Base-by-base conservation (phyloP, 2,797 vertebrate genomes). In the Hyperoplus immaculatus region DNA sequence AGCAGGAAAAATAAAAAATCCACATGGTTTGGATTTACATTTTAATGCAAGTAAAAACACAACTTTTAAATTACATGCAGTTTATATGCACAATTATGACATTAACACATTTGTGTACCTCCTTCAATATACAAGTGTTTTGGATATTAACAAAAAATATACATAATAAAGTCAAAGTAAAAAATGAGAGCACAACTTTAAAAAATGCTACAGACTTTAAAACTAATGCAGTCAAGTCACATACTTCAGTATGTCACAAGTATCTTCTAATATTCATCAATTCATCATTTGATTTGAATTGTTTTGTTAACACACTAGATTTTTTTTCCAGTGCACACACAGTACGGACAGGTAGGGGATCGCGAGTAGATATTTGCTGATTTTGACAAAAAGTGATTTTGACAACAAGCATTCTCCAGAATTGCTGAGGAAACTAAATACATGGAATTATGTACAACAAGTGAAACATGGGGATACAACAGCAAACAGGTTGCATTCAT, bases 41-140 rank as follows among this genome's bases (percentile, higher is more conserved):
- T 84, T 78, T 72, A 81, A 72, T 78, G 8, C 41, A 58, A n/a
- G 3, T 7, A 12, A 29, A 55, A 55, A 16, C 6, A 0, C 8
- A 18, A 56, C 6, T 43, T 38, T n/a, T 15, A 54, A 53, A 36
- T 36, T 4, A 59, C 51, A 54, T 29, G 13, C 14, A 16, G 4
- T 21, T 54, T 29, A 2, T 4, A 49, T 55, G 1, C 63, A 67
- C 21, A 42, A 9, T 0, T 41, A 13, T 8, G 6, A 1, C 3
- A 1, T 1, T 1, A 13, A 11, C 39, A 69, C 11, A 47, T 2
- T 1, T 1, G 11, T 39, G 0, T n/a, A 41, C 2, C 1, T 41
- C 3, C 14, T 41, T 11, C 3, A 59, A 16, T 21, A 55, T 6
- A 49, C 0, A 46, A 15, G 3, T 50, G 3, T 47, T 69, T 9